These are phyloP conservation scores for Dusona sp. DNA, from an alignment of 2,888 invertebrate species.

Conservation along the genomic window DNA sequence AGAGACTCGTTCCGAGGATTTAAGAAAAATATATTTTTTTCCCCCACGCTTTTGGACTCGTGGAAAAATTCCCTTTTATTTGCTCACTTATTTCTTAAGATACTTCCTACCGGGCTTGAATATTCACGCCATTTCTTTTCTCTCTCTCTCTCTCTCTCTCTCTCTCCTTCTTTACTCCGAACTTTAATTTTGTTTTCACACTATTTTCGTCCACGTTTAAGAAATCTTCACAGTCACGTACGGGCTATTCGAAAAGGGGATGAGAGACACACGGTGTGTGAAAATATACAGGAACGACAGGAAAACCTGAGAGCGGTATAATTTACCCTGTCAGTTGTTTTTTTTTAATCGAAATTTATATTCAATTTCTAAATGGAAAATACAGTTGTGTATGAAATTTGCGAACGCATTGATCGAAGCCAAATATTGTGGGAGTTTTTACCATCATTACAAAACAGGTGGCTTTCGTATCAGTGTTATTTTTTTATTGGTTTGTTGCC, in stretches of 20 bases:
- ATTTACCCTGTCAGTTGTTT: background rate
- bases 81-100: slow-evolving; percentile 10
- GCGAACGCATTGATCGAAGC: background rate
- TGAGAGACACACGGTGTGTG: slow-evolving; percentile 12
- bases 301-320: slow-evolving; percentile 6
- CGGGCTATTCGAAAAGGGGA: slow-evolving; percentile 10
- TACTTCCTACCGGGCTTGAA: slow-evolving; percentile 23
- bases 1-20: slow-evolving; percentile 28
- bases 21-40: slow-evolving; percentile 26
- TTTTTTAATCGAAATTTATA: background rate
- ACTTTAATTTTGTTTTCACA: slow-evolving; percentile 26
- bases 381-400: background rate
- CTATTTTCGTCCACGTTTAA: slow-evolving; percentile 35
- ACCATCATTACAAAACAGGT: slow-evolving; percentile 8
- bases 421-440: background rate
- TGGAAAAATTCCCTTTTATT: slow-evolving; percentile 39
- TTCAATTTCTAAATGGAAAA: background rate
- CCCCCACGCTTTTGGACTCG: background rate
- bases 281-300: slow-evolving; percentile 30
- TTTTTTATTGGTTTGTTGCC: slow-evolving; percentile 10
- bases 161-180: background rate
- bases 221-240: slow-evolving; percentile 32
- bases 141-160: background rate
- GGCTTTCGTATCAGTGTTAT: slow-evolving; percentile 3
- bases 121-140: slow-evolving; percentile 26